These are phyloP conservation scores for Apamea crenata DNA, from an alignment of 2,888 invertebrate genomes.

Conservation along the genomic window DNA sequence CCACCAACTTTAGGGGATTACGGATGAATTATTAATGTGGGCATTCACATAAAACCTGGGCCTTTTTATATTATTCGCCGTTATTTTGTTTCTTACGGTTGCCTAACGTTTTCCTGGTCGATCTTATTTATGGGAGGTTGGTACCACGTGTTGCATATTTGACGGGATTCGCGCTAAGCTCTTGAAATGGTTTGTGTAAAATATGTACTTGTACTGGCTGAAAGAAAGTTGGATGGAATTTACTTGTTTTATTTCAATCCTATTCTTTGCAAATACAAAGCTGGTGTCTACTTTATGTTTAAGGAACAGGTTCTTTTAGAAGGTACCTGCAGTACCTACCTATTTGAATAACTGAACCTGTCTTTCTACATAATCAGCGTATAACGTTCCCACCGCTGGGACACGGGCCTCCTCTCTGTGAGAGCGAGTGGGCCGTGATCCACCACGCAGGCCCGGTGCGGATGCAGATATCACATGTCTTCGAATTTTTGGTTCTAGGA, in stretches of 20 bases:
- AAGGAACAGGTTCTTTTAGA: background rate
- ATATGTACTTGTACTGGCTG: conserved; percentile 41
- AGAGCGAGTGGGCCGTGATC: background rate
- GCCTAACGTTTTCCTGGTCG: conserved; percentile 65
- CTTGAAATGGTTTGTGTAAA: conserved; percentile 54
- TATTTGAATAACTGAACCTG: background rate
- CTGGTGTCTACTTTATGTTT: background rate
- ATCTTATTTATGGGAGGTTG: conserved; percentile 66
- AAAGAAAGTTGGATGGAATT: conserved; percentile 30
- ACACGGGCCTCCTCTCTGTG: background rate
- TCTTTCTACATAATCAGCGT: background rate
- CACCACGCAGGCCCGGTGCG: background rate
- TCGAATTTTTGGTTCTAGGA: background rate
- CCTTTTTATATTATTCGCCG: conserved; percentile 76
- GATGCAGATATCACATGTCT: background rate
- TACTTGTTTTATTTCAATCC: conserved; percentile 28
- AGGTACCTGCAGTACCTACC: background rate
- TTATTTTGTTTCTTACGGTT: conserved; percentile 71
- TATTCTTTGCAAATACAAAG: conserved; percentile 6
- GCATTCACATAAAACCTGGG: conserved; percentile 83
- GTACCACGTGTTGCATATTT: conserved; percentile 68
- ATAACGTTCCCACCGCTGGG: background rate
- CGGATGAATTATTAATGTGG: conserved; percentile 88
- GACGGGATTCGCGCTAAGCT: conserved; percentile 58
- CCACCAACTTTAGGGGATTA: conserved; percentile 84